phyloP scores from a whole-genome alignment of 1,140 invertebrate species.

The Drosophila arizonae region DNA sequence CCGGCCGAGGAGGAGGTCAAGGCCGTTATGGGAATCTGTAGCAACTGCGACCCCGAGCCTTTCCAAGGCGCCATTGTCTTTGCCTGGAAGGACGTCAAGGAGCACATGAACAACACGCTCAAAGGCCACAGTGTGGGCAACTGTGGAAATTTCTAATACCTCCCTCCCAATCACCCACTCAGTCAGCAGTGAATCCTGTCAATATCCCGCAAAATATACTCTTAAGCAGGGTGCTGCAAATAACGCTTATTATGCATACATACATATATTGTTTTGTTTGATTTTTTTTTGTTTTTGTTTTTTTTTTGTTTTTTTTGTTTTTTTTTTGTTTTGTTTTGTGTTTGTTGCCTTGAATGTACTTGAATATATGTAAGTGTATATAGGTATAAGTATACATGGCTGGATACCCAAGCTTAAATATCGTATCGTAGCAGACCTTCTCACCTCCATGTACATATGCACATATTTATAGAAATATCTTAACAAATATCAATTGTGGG shows the following conservation, averaged over 20 bases:
- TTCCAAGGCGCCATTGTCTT: slow-evolving; percentile 90
- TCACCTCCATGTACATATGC: slow-evolving; percentile 21
- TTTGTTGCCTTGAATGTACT: slow-evolving; percentile 11
- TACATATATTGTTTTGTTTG: slow-evolving; percentile 18
- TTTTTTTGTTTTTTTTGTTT: slow-evolving; percentile 22
- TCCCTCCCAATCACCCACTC: too few species aligned
- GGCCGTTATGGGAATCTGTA: slow-evolving; percentile 90
- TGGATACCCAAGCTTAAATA: neutral
- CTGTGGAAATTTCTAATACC: slow-evolving; percentile 88
- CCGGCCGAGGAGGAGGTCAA: slow-evolving; percentile 91
- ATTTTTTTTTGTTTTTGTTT: slow-evolving; percentile 29
- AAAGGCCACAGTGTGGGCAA: slow-evolving; percentile 84
- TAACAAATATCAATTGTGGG: slow-evolving; percentile 26
- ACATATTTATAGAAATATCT: slow-evolving; percentile 20
- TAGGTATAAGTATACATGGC: slow-evolving; percentile 8
- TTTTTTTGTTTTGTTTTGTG: slow-evolving; percentile 19
- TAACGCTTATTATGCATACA: slow-evolving; percentile 25
- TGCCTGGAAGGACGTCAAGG: slow-evolving; percentile 86
- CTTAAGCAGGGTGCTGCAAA: neutral
- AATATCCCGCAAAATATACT: neutral
- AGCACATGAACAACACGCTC: slow-evolving; percentile 85
- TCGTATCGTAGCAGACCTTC: neutral
- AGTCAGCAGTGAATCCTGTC: neutral
- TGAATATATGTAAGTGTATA: slow-evolving; percentile 9
- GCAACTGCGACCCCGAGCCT: slow-evolving; percentile 88